Evolutionary conservation across 2,113 vertebrate genomes (phyloP).

Genomic region (Todiramphus saurophagus): DNA sequence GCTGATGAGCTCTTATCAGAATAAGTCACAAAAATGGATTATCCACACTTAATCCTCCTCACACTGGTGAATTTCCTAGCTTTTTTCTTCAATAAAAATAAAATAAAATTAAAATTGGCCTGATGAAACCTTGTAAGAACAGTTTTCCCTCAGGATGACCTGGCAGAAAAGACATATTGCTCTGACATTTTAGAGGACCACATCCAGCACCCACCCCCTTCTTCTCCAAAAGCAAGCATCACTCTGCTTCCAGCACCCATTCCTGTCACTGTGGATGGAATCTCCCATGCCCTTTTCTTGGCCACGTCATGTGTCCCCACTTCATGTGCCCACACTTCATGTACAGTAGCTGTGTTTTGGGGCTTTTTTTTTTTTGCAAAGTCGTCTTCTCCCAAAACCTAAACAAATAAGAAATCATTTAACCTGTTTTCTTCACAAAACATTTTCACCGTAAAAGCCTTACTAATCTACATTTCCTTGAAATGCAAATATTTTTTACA

Average conservation of each 20-base stretch:
- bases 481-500: conserved; percentile 15
- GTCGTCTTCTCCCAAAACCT: background rate
- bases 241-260: background rate
- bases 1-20: conserved; percentile 45
- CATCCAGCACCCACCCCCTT: background rate
- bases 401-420: background rate
- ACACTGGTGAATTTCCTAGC: background rate
- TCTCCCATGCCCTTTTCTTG: too few relatives aligned
- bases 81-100: conserved; percentile 28
- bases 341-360: background rate
- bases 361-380: background rate
- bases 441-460: background rate
- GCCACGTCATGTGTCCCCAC: background rate
- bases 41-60: conserved; percentile 46
- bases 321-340: background rate
- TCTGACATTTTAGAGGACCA: background rate
- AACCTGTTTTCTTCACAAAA: background rate
- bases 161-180: background rate
- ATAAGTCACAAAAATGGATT: conserved; percentile 60
- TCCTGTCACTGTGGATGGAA: background rate
- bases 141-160: background rate
- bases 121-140: background rate
- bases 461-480: background rate
- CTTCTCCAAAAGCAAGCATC: background rate
- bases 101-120: background rate